phyloP scores from a whole-genome alignment of 2,113 vertebrate species.

The Tenebrosternarchus preto region DNA sequence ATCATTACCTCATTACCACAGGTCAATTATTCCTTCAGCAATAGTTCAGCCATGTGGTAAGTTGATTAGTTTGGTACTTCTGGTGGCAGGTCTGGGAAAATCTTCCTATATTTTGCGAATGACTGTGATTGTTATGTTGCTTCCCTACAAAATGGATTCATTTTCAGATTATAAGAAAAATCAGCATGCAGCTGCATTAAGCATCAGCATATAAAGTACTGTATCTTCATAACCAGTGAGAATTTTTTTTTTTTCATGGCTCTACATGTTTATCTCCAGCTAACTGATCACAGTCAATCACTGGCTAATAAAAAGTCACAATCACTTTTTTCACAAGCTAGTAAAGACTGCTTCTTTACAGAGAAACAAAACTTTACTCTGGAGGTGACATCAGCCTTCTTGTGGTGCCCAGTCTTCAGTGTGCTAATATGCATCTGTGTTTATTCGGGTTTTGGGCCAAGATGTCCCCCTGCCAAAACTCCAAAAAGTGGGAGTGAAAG shows the following conservation, averaged over 20 bases:
- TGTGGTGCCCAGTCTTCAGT: slow-evolving; percentile 60
- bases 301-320: slow-evolving; percentile 37
- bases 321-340: slow-evolving; percentile 54
- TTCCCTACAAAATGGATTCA: not conserved
- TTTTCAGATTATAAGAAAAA: too few species aligned
- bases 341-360: slow-evolving; percentile 55
- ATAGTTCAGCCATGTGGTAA: slow-evolving; percentile 20
- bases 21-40: not conserved
- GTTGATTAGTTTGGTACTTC: slow-evolving; percentile 10
- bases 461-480: slow-evolving; percentile 52
- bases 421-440: slow-evolving; percentile 63
- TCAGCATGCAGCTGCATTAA: too few species aligned
- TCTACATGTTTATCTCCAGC: not conserved
- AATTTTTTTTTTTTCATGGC: not conserved
- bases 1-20: slow-evolving; percentile 44
- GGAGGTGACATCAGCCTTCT: slow-evolving; percentile 67
- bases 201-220: not conserved
- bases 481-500: slow-evolving; percentile 43
- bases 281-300: not conserved
- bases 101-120: not conserved
- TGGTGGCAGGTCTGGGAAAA: not conserved
- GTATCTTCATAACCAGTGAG: too few species aligned
- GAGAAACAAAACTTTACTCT: slow-evolving; percentile 58
- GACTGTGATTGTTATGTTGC: not conserved
- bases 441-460: slow-evolving; percentile 66